Conservation (phyloP, 2,113 vertebrate species). For the Puntigrus tetrazona region DNA sequence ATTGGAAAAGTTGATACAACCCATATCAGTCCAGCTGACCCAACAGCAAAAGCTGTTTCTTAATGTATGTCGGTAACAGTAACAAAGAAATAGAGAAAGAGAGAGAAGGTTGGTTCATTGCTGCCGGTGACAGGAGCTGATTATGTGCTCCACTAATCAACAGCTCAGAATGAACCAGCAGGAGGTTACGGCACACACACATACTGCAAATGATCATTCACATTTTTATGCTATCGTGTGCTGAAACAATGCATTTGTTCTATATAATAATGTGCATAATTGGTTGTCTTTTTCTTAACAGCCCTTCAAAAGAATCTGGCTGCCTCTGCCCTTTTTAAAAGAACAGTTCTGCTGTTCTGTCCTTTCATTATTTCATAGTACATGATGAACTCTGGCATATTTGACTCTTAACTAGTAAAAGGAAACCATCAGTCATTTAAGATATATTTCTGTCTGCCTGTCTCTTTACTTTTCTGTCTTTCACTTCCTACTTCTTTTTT, state of each 20-base stretch:
- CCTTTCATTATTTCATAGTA: slow-evolving; percentile 31
- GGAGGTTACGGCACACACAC: slow-evolving; percentile 64
- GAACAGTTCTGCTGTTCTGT: slow-evolving; percentile 21
- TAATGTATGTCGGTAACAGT: slow-evolving; percentile 24
- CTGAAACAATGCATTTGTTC: slow-evolving; percentile 14
- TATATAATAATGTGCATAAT: slow-evolving; percentile 32
- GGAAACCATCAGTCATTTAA: slow-evolving; percentile 47
- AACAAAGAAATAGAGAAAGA: slow-evolving; percentile 18
- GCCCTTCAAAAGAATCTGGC: neutral
- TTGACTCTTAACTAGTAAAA: slow-evolving; percentile 62
- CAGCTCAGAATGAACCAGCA: slow-evolving; percentile 69
- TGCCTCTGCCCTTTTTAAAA: slow-evolving; percentile 29
- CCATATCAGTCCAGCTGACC: neutral
- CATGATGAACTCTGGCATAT: slow-evolving; percentile 56
- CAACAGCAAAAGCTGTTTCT: neutral
- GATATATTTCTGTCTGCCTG: neutral
- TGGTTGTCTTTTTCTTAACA: neutral
- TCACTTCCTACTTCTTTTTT: neutral
- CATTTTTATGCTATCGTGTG: slow-evolving; percentile 5
- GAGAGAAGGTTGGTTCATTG: slow-evolving; percentile 53
- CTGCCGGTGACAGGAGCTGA: slow-evolving; percentile 77
- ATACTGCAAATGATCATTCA: slow-evolving; percentile 57
- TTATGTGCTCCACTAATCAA: slow-evolving; percentile 81
- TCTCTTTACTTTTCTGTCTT: neutral
- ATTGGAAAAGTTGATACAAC: neutral